phyloP scores from a whole-genome alignment of 1,140 invertebrate genomes.

The Parapsyche elsis region DNA sequence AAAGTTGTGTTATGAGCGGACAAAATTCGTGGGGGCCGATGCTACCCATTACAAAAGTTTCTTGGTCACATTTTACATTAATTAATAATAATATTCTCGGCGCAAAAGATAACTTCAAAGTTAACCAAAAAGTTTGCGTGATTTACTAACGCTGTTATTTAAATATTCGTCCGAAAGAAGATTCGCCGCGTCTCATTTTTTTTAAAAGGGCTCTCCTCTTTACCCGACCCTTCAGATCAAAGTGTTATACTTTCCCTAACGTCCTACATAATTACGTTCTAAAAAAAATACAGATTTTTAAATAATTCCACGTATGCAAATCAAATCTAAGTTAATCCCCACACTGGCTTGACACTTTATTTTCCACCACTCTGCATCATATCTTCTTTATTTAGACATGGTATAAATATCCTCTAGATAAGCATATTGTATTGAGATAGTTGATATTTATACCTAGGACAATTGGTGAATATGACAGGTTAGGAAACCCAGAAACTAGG shows the following conservation, averaged over 20 bases:
- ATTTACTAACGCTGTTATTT: conserved; percentile 48
- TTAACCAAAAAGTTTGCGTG: conserved; percentile 43
- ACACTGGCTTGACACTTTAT: no score
- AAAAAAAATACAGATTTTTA: no score
- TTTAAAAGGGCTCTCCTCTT: background rate
- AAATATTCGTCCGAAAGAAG: conserved; percentile 41
- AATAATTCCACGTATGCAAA: no score
- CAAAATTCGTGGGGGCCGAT: conserved; percentile 36
- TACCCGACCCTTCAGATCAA: conserved; percentile 15
- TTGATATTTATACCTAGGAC: no score
- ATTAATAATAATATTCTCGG: conserved; percentile 47
- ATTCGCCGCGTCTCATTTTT: conserved; percentile 30
- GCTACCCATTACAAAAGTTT: conserved; percentile 42
- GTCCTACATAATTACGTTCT: background rate
- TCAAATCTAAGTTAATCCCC: no score
- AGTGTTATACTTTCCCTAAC: conserved; percentile 1
- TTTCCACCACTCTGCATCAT: no score
- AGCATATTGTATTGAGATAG: no score
- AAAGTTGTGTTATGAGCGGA: conserved; percentile 18
- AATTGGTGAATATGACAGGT: no score
- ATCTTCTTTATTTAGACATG: no score
- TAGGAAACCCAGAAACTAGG: no score
- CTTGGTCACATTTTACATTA: conserved; percentile 46
- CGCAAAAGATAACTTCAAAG: conserved; percentile 45
- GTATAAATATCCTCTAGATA: no score